Percentiles rank a stretch among this genome's conserved stretches.
These are phyloP conservation scores for Thalpophila matura DNA, from an alignment of 2,888 invertebrate species.

Conservation along the genomic window DNA sequence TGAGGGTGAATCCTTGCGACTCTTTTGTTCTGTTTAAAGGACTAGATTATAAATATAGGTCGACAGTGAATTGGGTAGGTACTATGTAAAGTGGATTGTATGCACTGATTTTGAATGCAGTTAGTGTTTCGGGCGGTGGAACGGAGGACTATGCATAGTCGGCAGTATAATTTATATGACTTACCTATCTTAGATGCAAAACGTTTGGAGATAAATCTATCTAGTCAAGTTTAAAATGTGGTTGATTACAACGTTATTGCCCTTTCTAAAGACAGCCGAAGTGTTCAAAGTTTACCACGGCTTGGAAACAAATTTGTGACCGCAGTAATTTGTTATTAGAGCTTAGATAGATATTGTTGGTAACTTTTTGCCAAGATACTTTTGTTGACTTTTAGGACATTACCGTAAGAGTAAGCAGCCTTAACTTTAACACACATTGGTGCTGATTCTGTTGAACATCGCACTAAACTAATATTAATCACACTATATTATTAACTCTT, in stretches of 20 bases:
- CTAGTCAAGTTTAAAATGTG: slow-evolving; percentile 5
- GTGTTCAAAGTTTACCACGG: no score
- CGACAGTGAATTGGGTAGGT: slow-evolving; percentile 14
- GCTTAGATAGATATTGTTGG: slow-evolving; percentile 5
- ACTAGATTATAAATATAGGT: slow-evolving; percentile 39
- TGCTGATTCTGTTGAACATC: no score
- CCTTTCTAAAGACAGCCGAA: slow-evolving; percentile 1
- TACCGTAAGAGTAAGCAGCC: neutral
- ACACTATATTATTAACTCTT: no score
- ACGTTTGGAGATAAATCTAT: slow-evolving; percentile 20
- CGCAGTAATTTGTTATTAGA: slow-evolving; percentile 4
- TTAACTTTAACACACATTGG: neutral
- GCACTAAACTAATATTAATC: no score
- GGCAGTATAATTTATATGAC: slow-evolving; percentile 37
- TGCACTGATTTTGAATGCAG: slow-evolving; percentile 45
- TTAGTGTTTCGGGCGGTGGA: slow-evolving; percentile 30
- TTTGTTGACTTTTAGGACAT: slow-evolving; percentile 24
- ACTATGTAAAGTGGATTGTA: slow-evolving; percentile 38
- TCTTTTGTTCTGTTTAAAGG: slow-evolving; percentile 34
- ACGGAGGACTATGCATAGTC: slow-evolving; percentile 33
- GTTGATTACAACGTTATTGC: neutral
- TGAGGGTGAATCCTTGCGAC: slow-evolving; percentile 13
- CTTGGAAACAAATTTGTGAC: slow-evolving; percentile 24
- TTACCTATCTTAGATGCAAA: slow-evolving; percentile 23
- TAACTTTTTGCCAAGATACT: slow-evolving; percentile 30